Evolutionary conservation across 2,113 vertebrate species (phyloP).

Genomic region (Misgurnus anguillicaudatus): DNA sequence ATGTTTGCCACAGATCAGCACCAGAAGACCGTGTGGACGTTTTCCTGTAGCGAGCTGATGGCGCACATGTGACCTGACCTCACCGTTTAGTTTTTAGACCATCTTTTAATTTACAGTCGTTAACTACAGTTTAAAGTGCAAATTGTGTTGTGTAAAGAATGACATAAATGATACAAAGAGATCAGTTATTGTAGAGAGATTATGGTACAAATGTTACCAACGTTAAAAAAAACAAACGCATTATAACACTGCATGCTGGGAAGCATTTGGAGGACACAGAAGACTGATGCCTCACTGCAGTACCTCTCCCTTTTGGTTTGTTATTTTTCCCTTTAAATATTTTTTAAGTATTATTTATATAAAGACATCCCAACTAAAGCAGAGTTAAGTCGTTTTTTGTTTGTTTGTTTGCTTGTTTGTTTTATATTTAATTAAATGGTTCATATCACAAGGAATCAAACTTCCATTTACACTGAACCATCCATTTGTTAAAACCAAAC

Average conservation of each 20-base stretch:
- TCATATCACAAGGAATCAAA: no score
- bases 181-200: slow-evolving; percentile 70
- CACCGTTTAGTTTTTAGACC: slow-evolving; percentile 61
- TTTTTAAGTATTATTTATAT: slow-evolving; percentile 82
- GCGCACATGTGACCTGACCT: slow-evolving; percentile 38
- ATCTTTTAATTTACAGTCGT: slow-evolving; percentile 64
- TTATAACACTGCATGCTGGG: slow-evolving; percentile 71
- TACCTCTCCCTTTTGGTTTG: slow-evolving; percentile 46
- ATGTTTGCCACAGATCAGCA: not conserved
- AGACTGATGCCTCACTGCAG: slow-evolving; percentile 49
- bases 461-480: no score
- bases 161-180: slow-evolving; percentile 44
- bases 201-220: slow-evolving; percentile 60
- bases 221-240: slow-evolving; percentile 55
- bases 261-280: slow-evolving; percentile 58
- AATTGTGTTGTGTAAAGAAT: slow-evolving; percentile 67
- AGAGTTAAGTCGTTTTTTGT: slow-evolving; percentile 56
- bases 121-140: slow-evolving; percentile 68
- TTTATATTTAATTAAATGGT: no score
- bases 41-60: not conserved
- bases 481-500: no score
- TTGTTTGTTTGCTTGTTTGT: not conserved
- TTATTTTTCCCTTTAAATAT: slow-evolving; percentile 68
- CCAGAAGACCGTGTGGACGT: slow-evolving; percentile 9
- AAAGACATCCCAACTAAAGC: slow-evolving; percentile 73